Evolutionary conservation across 1,140 invertebrate species (phyloP), one percentile per base, ranked within the genome.

Genomic region (Drosophila lini): DNA sequence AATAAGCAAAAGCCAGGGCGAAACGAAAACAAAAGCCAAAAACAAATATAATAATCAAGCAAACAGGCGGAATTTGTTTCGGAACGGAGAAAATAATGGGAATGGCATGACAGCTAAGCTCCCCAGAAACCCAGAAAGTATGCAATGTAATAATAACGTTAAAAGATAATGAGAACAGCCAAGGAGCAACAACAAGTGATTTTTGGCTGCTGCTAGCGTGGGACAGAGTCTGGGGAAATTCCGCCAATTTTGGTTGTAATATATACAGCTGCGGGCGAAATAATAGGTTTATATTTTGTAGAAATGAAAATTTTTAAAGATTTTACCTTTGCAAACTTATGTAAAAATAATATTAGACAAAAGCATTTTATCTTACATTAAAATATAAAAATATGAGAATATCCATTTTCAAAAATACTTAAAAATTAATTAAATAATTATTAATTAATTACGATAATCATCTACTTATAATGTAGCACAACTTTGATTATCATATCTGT

Each of bases 71-170:
- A 80, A 82, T 82, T 82, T 55, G 40, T 63, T 44, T 36, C 36
- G 38, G 25, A 36, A 45, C 41, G 53, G n/a, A n/a, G n/a, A 65
- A 70, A 74, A 48, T 61, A 80, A 62, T 42, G 44, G 41, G 34
- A 67, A 65, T 56, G 58, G 64, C 52, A 57, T 53, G 56, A 38
- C 74, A 53, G 58, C 58, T 62, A 45, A 48, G 73, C 78, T 48
- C 32, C 59, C 57, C 62, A 52, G 11, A 74, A 78, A 85, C 59
- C 57, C 62, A 52, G 11, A 74, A 78, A 85, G 74, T 71, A 81
- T 83, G 76, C 83, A 55, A 57, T 70, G 74, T 83, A 78, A 88
- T 83, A 88, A 88, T 89, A 88, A 80, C 80, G 80, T 88, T 89
- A 80, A 83, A 80, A 80, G 80, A 89, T 88, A 88, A 88, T 88